Evolutionary conservation across 2,888 invertebrate species (phyloP).

Genomic region (Tiliacea aurago): DNA sequence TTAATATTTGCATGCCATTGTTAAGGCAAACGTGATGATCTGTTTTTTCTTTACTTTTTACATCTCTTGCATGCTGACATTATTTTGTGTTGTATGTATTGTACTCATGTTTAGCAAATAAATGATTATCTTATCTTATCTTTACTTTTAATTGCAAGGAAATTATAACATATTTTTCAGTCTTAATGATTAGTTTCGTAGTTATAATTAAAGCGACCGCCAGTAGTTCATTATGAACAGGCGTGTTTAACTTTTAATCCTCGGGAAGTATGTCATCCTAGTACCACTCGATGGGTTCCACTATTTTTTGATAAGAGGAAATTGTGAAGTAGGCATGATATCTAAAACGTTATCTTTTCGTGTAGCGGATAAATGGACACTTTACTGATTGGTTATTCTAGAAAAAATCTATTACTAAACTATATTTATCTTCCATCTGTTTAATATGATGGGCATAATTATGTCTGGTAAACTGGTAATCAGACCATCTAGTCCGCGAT

Average conservation of each 20-base stretch:
- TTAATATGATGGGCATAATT: neutral
- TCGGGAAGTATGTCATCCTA: constrained; percentile 38
- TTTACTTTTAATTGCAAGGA: neutral
- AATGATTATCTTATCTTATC: too few relatives aligned
- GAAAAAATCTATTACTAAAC: constrained; percentile 8
- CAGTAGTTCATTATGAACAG: neutral
- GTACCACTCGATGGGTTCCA: constrained; percentile 37
- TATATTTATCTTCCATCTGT: constrained; percentile 10
- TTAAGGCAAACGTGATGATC: too few relatives aligned
- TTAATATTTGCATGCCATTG: too few relatives aligned
- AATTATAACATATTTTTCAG: neutral
- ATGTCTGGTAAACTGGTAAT: too few relatives aligned
- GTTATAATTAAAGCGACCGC: neutral
- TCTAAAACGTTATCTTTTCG: constrained; percentile 36
- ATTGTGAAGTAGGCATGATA: constrained; percentile 34
- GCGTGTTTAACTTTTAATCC: constrained; percentile 1
- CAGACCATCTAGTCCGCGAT: neutral
- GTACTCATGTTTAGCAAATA: too few relatives aligned
- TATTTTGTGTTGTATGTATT: too few relatives aligned
- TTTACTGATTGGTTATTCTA: constrained; percentile 18
- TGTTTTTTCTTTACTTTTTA: too few relatives aligned
- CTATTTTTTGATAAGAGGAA: constrained; percentile 44
- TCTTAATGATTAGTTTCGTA: neutral
- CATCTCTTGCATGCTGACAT: too few relatives aligned
- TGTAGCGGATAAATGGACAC: constrained; percentile 22